Conservation (phyloP, 2,888 invertebrate genomes). For the Clunio marinus region DNA sequence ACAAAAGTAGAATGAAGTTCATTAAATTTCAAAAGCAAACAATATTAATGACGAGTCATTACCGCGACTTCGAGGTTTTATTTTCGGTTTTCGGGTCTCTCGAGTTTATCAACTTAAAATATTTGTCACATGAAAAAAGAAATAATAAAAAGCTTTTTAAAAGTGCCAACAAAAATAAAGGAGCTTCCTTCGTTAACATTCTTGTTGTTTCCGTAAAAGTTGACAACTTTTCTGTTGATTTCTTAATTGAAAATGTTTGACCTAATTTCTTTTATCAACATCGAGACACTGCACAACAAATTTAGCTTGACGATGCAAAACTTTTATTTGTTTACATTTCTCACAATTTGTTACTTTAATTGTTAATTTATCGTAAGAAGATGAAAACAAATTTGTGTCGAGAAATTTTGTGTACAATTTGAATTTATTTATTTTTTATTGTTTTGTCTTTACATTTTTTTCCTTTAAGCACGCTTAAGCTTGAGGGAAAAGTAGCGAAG, state of each 20-base stretch:
- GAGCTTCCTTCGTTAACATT: too few species aligned
- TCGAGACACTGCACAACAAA: not conserved
- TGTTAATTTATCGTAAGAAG: conserved; percentile 9
- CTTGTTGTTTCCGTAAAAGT: too few species aligned
- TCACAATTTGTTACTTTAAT: not conserved
- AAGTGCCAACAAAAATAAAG: too few species aligned
- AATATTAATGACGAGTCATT: not conserved
- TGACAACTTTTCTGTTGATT: not conserved
- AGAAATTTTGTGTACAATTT: conserved; percentile 4
- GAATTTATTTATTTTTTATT: not conserved
- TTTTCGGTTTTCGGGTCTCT: too few species aligned
- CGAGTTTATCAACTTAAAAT: too few species aligned
- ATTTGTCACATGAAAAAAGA: too few species aligned
- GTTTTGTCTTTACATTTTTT: too few species aligned
- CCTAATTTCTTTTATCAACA: not conserved
- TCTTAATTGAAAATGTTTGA: not conserved
- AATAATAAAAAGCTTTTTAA: too few species aligned
- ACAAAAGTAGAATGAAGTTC: not conserved
- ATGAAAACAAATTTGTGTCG: too few species aligned
- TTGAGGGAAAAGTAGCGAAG: too few species aligned
- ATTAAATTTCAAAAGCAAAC: not conserved
- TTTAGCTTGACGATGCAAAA: not conserved
- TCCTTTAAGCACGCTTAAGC: too few species aligned
- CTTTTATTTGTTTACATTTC: conserved; percentile 15
- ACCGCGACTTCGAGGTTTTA: not conserved